These are phyloP conservation scores for Athalia rosae DNA, from an alignment of 2,888 invertebrate genomes.

Conservation along the genomic window DNA sequence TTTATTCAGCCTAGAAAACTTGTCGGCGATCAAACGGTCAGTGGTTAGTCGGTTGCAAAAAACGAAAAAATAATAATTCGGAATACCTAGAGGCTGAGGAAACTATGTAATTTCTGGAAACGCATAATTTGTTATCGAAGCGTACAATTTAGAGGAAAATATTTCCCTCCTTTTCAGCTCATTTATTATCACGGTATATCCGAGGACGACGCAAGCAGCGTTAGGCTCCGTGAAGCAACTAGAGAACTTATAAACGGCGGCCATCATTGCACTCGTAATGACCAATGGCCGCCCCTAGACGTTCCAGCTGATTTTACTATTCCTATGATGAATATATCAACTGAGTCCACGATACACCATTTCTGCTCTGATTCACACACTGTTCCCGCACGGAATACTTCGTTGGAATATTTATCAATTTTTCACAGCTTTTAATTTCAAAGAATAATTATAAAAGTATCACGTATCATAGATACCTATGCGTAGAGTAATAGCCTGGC, in stretches of 20 bases:
- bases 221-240: conserved; percentile 1
- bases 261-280: conserved; percentile 32
- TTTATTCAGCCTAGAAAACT: neutral
- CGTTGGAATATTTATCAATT: too few relatives aligned
- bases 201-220: neutral
- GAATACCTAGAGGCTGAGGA: too few relatives aligned
- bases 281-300: conserved; percentile 20
- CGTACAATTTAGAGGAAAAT: too few relatives aligned
- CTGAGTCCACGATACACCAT: too few relatives aligned
- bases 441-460: neutral
- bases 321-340: neutral
- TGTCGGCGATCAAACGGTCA: neutral
- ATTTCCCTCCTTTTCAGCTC: neutral
- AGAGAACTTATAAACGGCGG: conserved; percentile 37
- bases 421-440: too few relatives aligned
- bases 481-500: neutral
- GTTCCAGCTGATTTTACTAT: conserved; percentile 16
- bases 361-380: too few relatives aligned
- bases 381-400: too few relatives aligned
- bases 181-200: neutral
- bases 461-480: neutral
- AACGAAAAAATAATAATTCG: too few relatives aligned
- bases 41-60: too few relatives aligned
- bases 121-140: too few relatives aligned
- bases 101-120: too few relatives aligned